Conservation (phyloP, 2,888 invertebrate genomes). For the Campoplex nolae region DNA sequence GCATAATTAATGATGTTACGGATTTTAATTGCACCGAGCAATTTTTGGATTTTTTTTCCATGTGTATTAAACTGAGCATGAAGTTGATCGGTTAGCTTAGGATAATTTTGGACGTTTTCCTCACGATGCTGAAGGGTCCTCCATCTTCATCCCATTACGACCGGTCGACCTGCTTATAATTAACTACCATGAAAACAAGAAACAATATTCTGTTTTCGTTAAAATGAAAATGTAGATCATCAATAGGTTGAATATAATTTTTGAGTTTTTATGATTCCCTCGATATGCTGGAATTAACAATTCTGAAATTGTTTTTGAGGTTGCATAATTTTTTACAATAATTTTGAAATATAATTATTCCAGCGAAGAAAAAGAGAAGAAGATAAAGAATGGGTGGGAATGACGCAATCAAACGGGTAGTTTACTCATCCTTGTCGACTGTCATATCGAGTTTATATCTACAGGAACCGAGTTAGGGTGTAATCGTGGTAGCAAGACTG, state of each 20-base stretch:
- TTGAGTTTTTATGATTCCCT: too few relatives aligned
- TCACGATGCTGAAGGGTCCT: too few relatives aligned
- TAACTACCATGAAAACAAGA: too few relatives aligned
- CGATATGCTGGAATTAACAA: not conserved
- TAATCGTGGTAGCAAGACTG: constrained; percentile 13
- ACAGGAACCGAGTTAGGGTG: not conserved
- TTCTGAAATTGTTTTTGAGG: not conserved
- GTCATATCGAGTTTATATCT: not conserved
- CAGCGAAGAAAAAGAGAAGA: not conserved
- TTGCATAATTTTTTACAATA: not conserved
- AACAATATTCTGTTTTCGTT: too few relatives aligned
- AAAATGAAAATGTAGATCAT: not conserved
- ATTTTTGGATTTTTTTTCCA: too few relatives aligned
- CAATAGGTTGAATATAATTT: not conserved
- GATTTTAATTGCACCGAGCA: too few relatives aligned
- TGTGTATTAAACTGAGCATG: too few relatives aligned
- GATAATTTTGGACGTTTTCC: too few relatives aligned
- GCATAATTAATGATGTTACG: too few relatives aligned
- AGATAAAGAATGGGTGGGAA: not conserved
- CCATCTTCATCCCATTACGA: too few relatives aligned
- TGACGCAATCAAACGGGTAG: not conserved
- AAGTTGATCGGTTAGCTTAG: too few relatives aligned
- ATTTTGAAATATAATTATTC: not conserved
- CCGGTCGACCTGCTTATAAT: too few relatives aligned
- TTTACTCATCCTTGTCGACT: not conserved